Percentiles rank a stretch among this genome's conserved stretches.
These are phyloP conservation scores for Syngnathus typhle DNA, from an alignment of 2,113 vertebrate species.

Conservation along the genomic window DNA sequence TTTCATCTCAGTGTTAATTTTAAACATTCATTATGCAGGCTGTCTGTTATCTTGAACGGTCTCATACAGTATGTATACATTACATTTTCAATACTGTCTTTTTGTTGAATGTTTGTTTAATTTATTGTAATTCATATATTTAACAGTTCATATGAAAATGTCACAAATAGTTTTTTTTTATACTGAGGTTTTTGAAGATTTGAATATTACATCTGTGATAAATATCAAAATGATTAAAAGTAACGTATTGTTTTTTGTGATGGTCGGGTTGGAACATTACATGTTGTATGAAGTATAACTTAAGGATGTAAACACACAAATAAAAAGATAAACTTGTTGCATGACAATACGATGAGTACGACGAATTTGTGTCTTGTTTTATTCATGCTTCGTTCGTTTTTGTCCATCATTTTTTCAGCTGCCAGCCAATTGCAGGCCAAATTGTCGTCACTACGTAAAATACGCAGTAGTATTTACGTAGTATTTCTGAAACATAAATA, in stretches of 20 bases:
- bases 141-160: slow-evolving; percentile 18
- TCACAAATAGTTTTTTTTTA: slow-evolving; percentile 28
- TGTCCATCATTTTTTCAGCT: background rate
- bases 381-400: background rate
- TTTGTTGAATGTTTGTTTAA: slow-evolving; percentile 26
- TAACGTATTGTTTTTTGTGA: background rate
- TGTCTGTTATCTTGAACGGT: slow-evolving; percentile 6
- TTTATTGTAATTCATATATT: slow-evolving; percentile 40
- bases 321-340: slow-evolving; percentile 16
- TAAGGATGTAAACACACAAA: slow-evolving; percentile 17
- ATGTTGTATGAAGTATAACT: slow-evolving; percentile 25
- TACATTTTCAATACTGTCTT: slow-evolving; percentile 14
- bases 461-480: background rate
- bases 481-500: too few relatives aligned
- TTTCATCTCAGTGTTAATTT: background rate
- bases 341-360: slow-evolving; percentile 2
- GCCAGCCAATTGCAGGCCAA: background rate
- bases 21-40: background rate
- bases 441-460: background rate
- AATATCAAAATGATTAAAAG: background rate
- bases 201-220: background rate
- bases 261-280: slow-evolving; percentile 3
- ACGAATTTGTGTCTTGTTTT: background rate
- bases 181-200: slow-evolving; percentile 1
- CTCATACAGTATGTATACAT: too few relatives aligned